Evolutionary conservation across 2,888 invertebrate species (phyloP).

Genomic region (Allophyes oxyacanthae): DNA sequence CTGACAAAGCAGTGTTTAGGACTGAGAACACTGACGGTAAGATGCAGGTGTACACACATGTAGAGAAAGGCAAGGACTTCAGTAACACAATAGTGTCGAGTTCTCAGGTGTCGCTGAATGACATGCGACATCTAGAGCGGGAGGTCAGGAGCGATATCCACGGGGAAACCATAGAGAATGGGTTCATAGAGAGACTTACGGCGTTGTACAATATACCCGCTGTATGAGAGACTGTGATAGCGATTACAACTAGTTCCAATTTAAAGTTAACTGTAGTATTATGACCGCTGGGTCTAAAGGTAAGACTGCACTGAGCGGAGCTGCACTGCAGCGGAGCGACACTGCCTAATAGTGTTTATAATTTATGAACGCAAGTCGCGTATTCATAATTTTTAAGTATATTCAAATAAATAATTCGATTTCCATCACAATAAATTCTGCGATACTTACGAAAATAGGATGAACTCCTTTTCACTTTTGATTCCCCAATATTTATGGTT

Average conservation of each 20-base stretch:
- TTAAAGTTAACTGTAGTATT: slow-evolving; percentile 15
- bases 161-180: slow-evolving; percentile 73
- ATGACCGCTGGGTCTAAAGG: slow-evolving; percentile 3
- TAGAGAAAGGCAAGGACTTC: slow-evolving; percentile 66
- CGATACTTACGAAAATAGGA: no score
- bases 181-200: slow-evolving; percentile 77
- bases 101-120: slow-evolving; percentile 60
- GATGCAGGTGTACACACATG: slow-evolving; percentile 76
- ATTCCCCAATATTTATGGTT: no score
- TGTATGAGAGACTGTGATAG: slow-evolving; percentile 63
- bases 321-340: no score
- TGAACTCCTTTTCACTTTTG: no score
- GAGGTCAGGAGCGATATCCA: slow-evolving; percentile 68
- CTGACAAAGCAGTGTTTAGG: slow-evolving; percentile 57
- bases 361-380: no score
- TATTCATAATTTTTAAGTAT: no score
- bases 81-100: slow-evolving; percentile 60
- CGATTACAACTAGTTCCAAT: slow-evolving; percentile 31
- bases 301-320: no score
- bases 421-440: no score
- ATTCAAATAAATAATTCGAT: no score
- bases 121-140: slow-evolving; percentile 72
- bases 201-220: slow-evolving; percentile 81
- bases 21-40: slow-evolving; percentile 78
- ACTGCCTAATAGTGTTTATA: no score